Conservation (phyloP, 92 coral and sea anemone genomes). For the Ricordea florida region DNA sequence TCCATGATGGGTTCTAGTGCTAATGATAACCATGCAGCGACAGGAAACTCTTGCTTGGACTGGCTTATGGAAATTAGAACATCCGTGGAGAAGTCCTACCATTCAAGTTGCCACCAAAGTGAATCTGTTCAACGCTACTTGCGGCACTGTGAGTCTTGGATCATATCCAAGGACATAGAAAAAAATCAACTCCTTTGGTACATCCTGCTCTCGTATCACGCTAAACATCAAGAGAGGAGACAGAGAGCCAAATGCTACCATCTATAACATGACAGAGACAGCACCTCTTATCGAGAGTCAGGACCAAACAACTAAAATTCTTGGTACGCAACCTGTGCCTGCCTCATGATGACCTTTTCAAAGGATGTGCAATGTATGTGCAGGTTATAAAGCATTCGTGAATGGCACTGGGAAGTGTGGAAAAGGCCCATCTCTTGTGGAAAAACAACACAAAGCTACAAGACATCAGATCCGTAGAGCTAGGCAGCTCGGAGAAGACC, state of each 20-base stretch:
- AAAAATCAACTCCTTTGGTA: background rate
- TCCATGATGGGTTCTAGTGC: background rate
- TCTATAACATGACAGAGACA: background rate
- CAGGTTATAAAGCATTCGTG: slow-evolving; percentile 28
- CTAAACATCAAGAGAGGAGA: background rate
- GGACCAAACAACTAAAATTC: background rate
- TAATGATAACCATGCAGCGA: background rate
- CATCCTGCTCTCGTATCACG: background rate
- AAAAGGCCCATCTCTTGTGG: slow-evolving; percentile 20
- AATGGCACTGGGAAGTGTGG: slow-evolving; percentile 33
- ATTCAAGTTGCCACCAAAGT: no score
- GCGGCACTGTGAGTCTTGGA: background rate
- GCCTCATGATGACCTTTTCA: background rate
- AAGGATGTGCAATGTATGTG: background rate
- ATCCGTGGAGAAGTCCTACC: background rate
- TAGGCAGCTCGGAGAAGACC: slow-evolving; percentile 1
- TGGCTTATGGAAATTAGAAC: background rate
- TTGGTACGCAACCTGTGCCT: background rate
- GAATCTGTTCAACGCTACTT: background rate
- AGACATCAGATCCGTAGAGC: background rate
- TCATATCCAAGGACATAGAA: background rate
- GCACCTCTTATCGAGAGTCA: background rate
- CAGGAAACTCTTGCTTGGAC: background rate
- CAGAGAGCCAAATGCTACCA: background rate
- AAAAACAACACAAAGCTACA: slow-evolving; percentile 7